These are phyloP conservation scores for Chirona hameri DNA, from an alignment of 2,888 invertebrate species.

Conservation along the genomic window DNA sequence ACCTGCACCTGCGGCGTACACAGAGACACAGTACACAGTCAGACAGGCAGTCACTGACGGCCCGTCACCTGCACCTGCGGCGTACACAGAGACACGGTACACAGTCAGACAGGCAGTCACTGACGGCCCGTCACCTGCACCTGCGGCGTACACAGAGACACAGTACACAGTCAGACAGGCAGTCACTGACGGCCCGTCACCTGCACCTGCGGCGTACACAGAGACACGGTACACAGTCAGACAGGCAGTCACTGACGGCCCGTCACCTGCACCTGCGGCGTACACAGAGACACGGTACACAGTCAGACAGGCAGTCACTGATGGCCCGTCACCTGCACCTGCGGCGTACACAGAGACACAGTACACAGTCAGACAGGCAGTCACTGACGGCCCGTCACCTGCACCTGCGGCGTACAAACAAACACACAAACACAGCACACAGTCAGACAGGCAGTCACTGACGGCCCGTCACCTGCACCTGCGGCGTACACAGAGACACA, in stretches of 20 bases:
- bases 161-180: conserved; percentile 84
- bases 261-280: conserved; percentile 65
- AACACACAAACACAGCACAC: conserved; percentile 47
- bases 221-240: too few species aligned
- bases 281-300: conserved; percentile 46
- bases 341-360: not conserved
- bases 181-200: conserved; percentile 67
- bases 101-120: conserved; percentile 43
- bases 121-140: conserved; percentile 70
- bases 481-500: not conserved
- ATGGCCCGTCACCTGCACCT: conserved; percentile 70
- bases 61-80: conserved; percentile 68
- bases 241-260: conserved; percentile 54
- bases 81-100: too few species aligned
- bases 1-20: conserved; percentile 62
- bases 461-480: conserved; percentile 70
- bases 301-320: conserved; percentile 79
- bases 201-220: conserved; percentile 58
- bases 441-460: conserved; percentile 79
- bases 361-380: too few species aligned
- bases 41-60: conserved; percentile 73
- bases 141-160: conserved; percentile 48
- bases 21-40: conserved; percentile 66
- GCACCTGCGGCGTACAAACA: conserved; percentile 54
- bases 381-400: conserved; percentile 65